Conservation (phyloP, 2,888 invertebrate species). For the Orthonychiurus folsomi region DNA sequence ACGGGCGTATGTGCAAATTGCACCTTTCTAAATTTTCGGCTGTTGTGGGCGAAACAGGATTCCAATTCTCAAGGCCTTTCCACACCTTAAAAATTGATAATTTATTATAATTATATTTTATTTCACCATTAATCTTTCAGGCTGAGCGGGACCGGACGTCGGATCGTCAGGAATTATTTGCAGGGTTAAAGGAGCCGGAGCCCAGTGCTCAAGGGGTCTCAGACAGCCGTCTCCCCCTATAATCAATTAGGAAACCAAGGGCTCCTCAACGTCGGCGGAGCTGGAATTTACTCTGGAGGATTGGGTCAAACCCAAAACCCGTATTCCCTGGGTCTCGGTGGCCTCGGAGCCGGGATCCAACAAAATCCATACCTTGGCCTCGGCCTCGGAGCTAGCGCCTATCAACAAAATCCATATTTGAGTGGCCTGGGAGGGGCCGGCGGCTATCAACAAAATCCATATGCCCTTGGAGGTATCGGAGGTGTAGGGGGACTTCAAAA, state of each 20-base stretch:
- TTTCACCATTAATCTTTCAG: too few relatives aligned
- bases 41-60: too few relatives aligned
- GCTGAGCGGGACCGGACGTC: too few relatives aligned
- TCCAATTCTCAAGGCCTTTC: too few relatives aligned
- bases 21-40: too few relatives aligned
- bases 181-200: neutral
- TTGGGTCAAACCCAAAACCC: neutral
- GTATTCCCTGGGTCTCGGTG: neutral
- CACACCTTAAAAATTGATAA: too few relatives aligned
- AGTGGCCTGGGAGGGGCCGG: neutral
- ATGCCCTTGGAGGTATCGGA: neutral
- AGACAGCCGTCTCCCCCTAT: too few relatives aligned
- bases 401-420: constrained; percentile 1
- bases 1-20: too few relatives aligned
- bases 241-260: neutral
- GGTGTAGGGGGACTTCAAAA: neutral
- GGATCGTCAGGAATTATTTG: neutral
- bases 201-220: neutral
- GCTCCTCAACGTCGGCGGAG: neutral
- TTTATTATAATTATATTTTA: too few relatives aligned
- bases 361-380: constrained; percentile 3
- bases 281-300: neutral
- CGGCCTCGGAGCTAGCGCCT: neutral
- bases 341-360: neutral
- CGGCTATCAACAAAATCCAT: neutral